A percentile compares a stretch with the other conserved stretches of the same genome.
Conservation (phyloP, 2,797 vertebrate genomes). For the Kryptopterus vitreolus region DNA sequence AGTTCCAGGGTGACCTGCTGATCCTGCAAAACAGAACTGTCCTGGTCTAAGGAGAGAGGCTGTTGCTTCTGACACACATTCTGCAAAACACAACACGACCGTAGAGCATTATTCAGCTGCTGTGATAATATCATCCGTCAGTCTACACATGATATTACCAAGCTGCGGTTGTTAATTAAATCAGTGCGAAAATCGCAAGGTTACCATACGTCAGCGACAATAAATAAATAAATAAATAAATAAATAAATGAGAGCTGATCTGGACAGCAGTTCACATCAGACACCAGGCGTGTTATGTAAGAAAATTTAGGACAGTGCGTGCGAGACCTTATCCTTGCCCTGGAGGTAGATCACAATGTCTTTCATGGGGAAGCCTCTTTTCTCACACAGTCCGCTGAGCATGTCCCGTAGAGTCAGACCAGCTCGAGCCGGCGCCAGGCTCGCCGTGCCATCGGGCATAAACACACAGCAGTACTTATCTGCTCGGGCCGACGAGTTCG, state of each 20-base stretch:
- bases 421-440: constrained; percentile 78
- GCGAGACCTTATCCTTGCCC: constrained; percentile 86
- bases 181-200: not conserved
- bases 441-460: constrained; percentile 91
- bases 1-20: constrained; percentile 82
- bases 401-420: constrained; percentile 85
- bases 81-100: constrained; percentile 2
- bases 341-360: constrained; percentile 89
- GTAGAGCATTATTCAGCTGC: not conserved
- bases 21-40: constrained; percentile 78
- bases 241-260: not conserved
- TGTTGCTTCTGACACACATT: constrained; percentile 61
- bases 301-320: not conserved
- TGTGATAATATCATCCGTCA: not conserved
- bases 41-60: constrained; percentile 80
- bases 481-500: constrained; percentile 62
- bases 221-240: too few relatives aligned
- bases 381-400: constrained; percentile 89
- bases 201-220: not conserved
- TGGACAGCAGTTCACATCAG: not conserved
- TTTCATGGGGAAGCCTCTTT: constrained; percentile 86
- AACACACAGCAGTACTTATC: constrained; percentile 95
- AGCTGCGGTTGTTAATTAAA: not conserved
- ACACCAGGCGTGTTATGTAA: not conserved
- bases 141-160: not conserved